Evolutionary conservation across 2,113 vertebrate species (phyloP).

Genomic region (Carassius gibelio): DNA sequence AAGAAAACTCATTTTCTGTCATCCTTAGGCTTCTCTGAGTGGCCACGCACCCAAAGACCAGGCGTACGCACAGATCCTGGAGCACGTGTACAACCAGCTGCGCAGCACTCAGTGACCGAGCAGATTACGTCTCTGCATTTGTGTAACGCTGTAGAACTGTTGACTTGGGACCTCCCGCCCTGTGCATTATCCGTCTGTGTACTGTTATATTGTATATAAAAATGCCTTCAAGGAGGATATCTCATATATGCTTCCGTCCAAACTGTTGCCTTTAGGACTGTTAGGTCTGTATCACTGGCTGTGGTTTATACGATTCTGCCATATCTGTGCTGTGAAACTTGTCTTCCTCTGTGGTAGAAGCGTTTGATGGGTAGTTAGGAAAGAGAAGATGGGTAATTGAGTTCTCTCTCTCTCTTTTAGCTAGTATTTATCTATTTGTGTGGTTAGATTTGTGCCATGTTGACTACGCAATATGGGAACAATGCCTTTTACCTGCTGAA

Average conservation of each 20-base stretch:
- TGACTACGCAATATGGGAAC: conserved; percentile 55
- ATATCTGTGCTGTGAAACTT: conserved; percentile 40
- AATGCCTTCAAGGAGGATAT: conserved; percentile 38
- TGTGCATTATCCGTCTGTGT: conserved; percentile 24
- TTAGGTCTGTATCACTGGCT: conserved; percentile 50
- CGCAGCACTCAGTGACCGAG: conserved; percentile 69
- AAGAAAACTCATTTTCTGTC: conserved; percentile 13
- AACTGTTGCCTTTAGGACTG: conserved; percentile 52
- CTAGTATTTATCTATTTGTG: conserved; percentile 69
- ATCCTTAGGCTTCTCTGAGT: conserved; percentile 85
- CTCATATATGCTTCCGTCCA: conserved; percentile 24
- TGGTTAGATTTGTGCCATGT: conserved; percentile 59
- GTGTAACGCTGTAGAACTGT: conserved; percentile 18
- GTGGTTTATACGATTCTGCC: conserved; percentile 21
- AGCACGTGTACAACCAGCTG: conserved; percentile 88
- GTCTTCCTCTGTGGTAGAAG: conserved; percentile 50
- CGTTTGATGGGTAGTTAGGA: conserved; percentile 30
- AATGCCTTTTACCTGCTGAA: conserved; percentile 75
- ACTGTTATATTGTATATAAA: conserved; percentile 36
- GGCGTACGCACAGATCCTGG: conserved; percentile 85
- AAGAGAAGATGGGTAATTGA: background rate
- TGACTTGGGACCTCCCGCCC: conserved; percentile 2
- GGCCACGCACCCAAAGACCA: conserved; percentile 93
- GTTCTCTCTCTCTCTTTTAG: conserved; percentile 41
- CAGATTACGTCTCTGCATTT: background rate